These are phyloP conservation scores for Torymus tubicola DNA, from an alignment of 2,888 invertebrate species.

Conservation along the genomic window DNA sequence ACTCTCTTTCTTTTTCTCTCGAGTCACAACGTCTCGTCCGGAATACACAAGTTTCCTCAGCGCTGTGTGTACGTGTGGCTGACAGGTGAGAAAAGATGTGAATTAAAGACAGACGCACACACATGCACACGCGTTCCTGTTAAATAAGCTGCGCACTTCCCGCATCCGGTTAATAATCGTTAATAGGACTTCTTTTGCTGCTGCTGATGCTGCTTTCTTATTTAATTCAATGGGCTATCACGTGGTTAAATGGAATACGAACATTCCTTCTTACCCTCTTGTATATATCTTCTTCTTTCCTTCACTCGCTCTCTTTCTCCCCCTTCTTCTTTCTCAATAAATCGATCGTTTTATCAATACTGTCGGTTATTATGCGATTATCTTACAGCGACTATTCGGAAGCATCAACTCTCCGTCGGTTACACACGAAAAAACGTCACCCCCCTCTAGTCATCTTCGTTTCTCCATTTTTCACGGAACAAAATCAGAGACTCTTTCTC, in stretches of 20 bases:
- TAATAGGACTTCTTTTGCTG: constrained; percentile 46
- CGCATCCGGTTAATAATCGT: constrained; percentile 46
- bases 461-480: background rate
- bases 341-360: constrained; percentile 50
- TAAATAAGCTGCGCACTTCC: constrained; percentile 33
- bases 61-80: no score
- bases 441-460: background rate
- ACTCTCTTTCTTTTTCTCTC: background rate
- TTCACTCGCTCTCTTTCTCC: background rate
- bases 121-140: background rate
- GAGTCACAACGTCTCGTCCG: constrained; percentile 10
- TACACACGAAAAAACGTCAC: background rate
- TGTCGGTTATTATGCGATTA: constrained; percentile 52
- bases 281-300: background rate
- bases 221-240: constrained; percentile 47
- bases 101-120: constrained; percentile 8
- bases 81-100: background rate
- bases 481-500: constrained; percentile 3
- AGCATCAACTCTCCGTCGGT: constrained; percentile 46
- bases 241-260: constrained; percentile 30
- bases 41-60: no score
- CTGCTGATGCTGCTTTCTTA: background rate
- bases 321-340: background rate
- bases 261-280: constrained; percentile 6
- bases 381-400: constrained; percentile 58